Evolutionary conservation across 2,113 vertebrate genomes (phyloP).

Genomic region (Gymnarchus niloticus): DNA sequence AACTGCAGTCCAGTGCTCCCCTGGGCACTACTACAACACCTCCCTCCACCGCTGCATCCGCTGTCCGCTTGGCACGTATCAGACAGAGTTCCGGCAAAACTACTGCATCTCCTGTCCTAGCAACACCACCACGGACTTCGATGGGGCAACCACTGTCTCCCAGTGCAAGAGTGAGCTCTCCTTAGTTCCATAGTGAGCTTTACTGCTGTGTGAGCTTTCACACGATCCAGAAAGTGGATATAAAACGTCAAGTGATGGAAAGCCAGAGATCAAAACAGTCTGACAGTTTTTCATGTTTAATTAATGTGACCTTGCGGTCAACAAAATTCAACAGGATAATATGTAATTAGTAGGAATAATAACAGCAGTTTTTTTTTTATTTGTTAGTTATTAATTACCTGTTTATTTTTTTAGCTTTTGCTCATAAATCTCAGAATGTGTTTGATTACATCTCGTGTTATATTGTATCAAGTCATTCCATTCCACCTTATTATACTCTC

Average conservation of each 20-base stretch:
- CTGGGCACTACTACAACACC: conserved; percentile 95
- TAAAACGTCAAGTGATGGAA: too few species aligned
- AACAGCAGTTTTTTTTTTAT: too few species aligned
- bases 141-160: conserved; percentile 86
- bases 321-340: too few species aligned
- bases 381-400: too few species aligned
- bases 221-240: too few species aligned
- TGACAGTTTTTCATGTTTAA: too few species aligned
- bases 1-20: conserved; percentile 83
- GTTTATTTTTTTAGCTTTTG: too few species aligned
- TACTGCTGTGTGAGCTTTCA: background rate
- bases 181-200: background rate
- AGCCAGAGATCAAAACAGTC: too few species aligned
- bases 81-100: conserved; percentile 92
- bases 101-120: conserved; percentile 91
- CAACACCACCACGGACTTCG: conserved; percentile 94
- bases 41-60: conserved; percentile 91
- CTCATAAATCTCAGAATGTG: background rate
- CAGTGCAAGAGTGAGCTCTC: conserved; percentile 92
- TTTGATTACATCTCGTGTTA: too few species aligned
- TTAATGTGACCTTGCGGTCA: too few species aligned
- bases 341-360: too few species aligned
- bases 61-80: conserved; percentile 86
- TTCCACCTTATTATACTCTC: background rate
- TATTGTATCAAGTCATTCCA: too few species aligned